Conservation (phyloP, 2,797 vertebrate genomes). For the Hipposideros larvatus region DNA sequence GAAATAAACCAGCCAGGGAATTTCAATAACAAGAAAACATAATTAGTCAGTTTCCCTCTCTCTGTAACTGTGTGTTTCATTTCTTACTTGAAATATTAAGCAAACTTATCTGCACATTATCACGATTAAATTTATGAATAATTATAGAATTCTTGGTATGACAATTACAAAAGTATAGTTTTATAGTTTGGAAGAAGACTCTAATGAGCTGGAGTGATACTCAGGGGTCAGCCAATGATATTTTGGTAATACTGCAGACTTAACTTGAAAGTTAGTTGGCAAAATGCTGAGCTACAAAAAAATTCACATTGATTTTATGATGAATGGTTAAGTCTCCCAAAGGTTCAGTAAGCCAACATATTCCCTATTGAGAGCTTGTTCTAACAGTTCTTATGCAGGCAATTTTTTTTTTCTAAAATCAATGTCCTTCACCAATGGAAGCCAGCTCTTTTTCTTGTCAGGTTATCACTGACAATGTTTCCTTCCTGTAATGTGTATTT, state of each 20-base stretch:
- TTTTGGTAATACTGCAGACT: slow-evolving; percentile 40
- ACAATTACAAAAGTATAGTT: slow-evolving; percentile 10
- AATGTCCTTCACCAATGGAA: slow-evolving; percentile 34
- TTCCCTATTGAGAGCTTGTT: slow-evolving; percentile 37
- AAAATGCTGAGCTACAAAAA: slow-evolving; percentile 72
- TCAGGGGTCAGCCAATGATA: background rate
- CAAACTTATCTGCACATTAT: background rate
- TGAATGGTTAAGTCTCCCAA: slow-evolving; percentile 56
- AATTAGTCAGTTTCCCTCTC: background rate
- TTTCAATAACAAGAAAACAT: background rate
- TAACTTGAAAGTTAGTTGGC: slow-evolving; percentile 36
- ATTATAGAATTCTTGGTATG: background rate
- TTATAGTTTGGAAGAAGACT: slow-evolving; percentile 17
- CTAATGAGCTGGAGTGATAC: background rate
- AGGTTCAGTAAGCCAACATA: slow-evolving; percentile 46
- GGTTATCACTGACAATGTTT: background rate
- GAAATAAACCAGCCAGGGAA: slow-evolving; percentile 16
- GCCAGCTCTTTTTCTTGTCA: background rate
- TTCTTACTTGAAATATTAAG: background rate
- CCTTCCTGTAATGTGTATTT: background rate
- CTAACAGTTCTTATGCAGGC: background rate
- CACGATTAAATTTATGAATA: slow-evolving; percentile 32
- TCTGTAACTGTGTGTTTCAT: background rate
- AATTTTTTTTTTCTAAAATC: slow-evolving; percentile 56
- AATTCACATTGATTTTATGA: slow-evolving; percentile 69